Evolutionary conservation across 2,888 invertebrate species (phyloP).

Genomic region (Microchrysa polita): DNA sequence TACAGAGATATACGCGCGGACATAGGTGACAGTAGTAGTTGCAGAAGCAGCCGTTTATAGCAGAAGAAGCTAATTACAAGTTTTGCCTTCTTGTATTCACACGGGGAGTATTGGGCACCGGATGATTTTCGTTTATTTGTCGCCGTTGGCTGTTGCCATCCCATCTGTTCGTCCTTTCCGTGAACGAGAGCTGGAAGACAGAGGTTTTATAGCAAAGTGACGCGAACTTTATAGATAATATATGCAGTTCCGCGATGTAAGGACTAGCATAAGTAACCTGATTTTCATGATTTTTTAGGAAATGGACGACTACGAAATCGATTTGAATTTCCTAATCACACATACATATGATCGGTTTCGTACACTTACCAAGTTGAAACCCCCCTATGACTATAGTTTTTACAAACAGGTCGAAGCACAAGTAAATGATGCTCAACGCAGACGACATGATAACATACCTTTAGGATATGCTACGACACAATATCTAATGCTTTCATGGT

Average conservation of each 20-base stretch:
- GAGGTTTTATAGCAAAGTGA: not conserved
- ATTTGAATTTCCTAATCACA: too few relatives aligned
- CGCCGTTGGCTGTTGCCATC: conserved; percentile 10
- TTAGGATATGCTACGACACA: conserved; percentile 41
- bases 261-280: too few relatives aligned
- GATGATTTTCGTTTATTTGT: conserved; percentile 32
- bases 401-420: conserved; percentile 3
- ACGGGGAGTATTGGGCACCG: conserved; percentile 30
- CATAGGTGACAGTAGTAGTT: conserved; percentile 33
- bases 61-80: conserved; percentile 42
- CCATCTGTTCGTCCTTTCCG: conserved; percentile 21
- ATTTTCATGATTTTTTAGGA: too few relatives aligned
- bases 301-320: too few relatives aligned
- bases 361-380: not conserved
- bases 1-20: not conserved
- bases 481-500: conserved; percentile 43
- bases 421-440: conserved; percentile 32
- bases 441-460: conserved; percentile 43
- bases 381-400: not conserved
- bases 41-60: conserved; percentile 13
- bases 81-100: conserved; percentile 38
- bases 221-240: not conserved
- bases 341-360: too few relatives aligned
- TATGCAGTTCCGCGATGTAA: too few relatives aligned
- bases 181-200: not conserved